Evolutionary conservation across 1,140 invertebrate species (phyloP).

Genomic region (Drosophila ercepeae): DNA sequence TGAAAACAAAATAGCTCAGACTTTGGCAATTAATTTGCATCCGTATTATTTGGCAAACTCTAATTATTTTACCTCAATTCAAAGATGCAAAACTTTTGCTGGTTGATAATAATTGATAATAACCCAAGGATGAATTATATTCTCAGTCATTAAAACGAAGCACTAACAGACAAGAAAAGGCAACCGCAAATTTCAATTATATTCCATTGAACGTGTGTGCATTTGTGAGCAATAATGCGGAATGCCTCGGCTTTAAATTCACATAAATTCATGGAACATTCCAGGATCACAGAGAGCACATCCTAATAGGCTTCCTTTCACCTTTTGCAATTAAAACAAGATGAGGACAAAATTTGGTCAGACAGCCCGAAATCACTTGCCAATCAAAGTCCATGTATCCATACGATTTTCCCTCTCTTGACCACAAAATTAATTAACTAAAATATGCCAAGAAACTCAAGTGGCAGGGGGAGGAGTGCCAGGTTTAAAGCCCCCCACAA

Average conservation of each 20-base stretch:
- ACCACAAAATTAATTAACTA: slow-evolving; percentile 79
- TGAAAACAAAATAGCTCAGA: background rate
- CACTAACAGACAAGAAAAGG: slow-evolving; percentile 3
- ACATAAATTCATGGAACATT: slow-evolving; percentile 27
- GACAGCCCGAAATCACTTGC: slow-evolving; percentile 51
- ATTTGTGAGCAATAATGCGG: slow-evolving; percentile 37
- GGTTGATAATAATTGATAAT: slow-evolving; percentile 36
- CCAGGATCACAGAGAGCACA: background rate
- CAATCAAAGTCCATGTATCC: slow-evolving; percentile 49
- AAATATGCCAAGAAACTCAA: slow-evolving; percentile 48
- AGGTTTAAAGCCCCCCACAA: slow-evolving; percentile 38
- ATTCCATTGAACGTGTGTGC: slow-evolving; percentile 31
- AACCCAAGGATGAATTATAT: slow-evolving; percentile 28
- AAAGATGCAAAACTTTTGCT: background rate
- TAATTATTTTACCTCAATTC: slow-evolving; percentile 6
- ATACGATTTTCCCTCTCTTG: slow-evolving; percentile 59
- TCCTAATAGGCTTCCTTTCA: slow-evolving; percentile 37
- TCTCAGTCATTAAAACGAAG: slow-evolving; percentile 8
- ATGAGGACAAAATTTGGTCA: slow-evolving; percentile 16
- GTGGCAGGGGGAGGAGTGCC: slow-evolving; percentile 5
- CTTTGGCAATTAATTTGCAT: background rate
- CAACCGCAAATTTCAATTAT: slow-evolving; percentile 52
- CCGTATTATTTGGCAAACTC: background rate
- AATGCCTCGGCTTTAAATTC: slow-evolving; percentile 33
- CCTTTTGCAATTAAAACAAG: slow-evolving; percentile 41